Percentiles rank a stretch among this genome's conserved stretches.
Evolutionary conservation across 1,140 invertebrate genomes (phyloP).

Genomic region (Drosophila repleta): DNA sequence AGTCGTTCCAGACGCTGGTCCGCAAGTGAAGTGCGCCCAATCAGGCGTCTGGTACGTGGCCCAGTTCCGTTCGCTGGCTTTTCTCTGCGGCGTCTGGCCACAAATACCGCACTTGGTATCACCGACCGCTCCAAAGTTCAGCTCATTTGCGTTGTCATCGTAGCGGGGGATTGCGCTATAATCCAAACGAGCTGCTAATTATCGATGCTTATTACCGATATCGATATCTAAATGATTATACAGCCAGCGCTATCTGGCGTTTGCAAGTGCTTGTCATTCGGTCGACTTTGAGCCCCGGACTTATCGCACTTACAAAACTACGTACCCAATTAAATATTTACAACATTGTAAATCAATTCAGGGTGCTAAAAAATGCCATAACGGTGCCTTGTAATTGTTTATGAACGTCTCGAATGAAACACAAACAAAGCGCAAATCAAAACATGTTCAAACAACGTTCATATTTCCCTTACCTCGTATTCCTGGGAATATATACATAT

Average conservation of each 20-base stretch:
- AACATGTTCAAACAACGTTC: conserved; percentile 2
- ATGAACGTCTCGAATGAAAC: conserved; percentile 7
- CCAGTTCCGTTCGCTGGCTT: conserved; percentile 8
- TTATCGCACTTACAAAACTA: conserved; percentile 32
- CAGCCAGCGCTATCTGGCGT: neutral
- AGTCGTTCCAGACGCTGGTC: conserved; percentile 20
- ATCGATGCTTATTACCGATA: conserved; percentile 14
- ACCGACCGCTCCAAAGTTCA: conserved; percentile 31
- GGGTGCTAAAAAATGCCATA: conserved; percentile 1
- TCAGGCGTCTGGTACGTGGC: conserved; percentile 37
- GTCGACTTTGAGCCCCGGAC: conserved; percentile 24
- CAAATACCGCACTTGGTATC: neutral
- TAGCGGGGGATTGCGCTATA: conserved; percentile 2
- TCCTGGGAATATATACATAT: no score
- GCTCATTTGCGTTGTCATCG: neutral
- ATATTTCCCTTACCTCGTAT: neutral
- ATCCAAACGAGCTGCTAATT: neutral
- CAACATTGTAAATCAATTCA: conserved; percentile 19
- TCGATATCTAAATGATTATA: conserved; percentile 13
- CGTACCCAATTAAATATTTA: conserved; percentile 1
- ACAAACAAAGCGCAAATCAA: conserved; percentile 28
- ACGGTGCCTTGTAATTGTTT: conserved; percentile 1
- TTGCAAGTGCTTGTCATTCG: neutral
- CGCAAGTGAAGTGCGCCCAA: conserved; percentile 10
- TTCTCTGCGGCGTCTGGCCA: neutral